Base-by-base conservation (phyloP, 2,888 invertebrate genomes). In the Stenodera caucasica region DNA sequence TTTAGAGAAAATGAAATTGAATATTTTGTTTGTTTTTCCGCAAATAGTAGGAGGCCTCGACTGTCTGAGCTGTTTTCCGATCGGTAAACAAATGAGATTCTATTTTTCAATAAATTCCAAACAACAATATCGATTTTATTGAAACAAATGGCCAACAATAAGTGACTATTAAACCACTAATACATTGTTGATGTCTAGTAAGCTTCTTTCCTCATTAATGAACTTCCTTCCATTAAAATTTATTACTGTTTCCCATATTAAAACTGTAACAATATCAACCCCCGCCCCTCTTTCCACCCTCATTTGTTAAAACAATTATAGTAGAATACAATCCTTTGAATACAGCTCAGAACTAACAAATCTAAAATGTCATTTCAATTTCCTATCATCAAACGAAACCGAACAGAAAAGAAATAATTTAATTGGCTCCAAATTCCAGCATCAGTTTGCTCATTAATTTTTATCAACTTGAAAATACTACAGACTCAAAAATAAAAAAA, bases 381-480 rank as follows among this genome's bases (percentile, higher is more conserved):
- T 37, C 15, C 4, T 8, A 26, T 26, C 7, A 26, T 5, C 7
- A 37, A 45, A 21, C 9, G 21, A 45, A 5, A 45, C 18, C 45
- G 45, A 18, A 21, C 45, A 11, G 21, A 12, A 2, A 37, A 6
- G 4, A 9, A 18, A 45, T 9, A 21, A 45, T 45, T 45, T 45
- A 45, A 45, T 45, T 45, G 45, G 45, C 45, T 45, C 8, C 11
- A 45, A 45, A 45, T 45, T 45, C 45, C 45, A 11, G 5, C 21
- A 18, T 4, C 45, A 11, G 18, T 18, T 45, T 11, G 21, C 45
- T 45, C 45, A 21, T 45, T 45, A 45, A 45, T 45, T 45, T 45
- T 45, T 21, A 45, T 45, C 71, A 71, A 68, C 66, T 68, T 58
- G 60, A 69, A 70, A 71, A 70, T 70, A 67, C 66, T 62, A 61